Evolutionary conservation across 2,888 invertebrate species (phyloP), one percentile per base, ranked within the genome.

Genomic region (Euzophera pinguis): DNA sequence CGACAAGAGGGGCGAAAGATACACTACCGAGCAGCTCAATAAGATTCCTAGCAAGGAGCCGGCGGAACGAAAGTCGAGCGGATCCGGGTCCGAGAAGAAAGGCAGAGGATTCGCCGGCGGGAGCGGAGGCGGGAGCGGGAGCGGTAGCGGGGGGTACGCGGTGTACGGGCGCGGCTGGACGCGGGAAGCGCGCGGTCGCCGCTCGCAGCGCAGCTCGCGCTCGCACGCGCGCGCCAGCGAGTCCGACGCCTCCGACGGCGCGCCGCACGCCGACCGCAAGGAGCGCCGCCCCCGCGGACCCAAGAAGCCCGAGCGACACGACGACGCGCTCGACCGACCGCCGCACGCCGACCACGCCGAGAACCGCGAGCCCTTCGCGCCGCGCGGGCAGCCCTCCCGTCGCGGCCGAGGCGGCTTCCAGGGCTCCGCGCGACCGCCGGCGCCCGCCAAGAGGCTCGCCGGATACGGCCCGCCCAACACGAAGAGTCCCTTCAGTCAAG

Each of bases 341-440:
- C 58, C 63, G 41, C 60, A 65, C 27, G 52, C 64, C 9, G 86
- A 88, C 58, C 73, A 75, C 12, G 63, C 91, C 77, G 84, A 87
- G 72, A 89, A 87, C 59, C 86, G 93, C 53, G 95, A 95, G 69
- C 95, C 94, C 47, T 97, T 97, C 81, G 94, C 95, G 1, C 97
- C 97, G 0, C 92, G 96, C 16, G 97, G 97, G 0, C 97, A 97
- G 78, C 97, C 97, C 0, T 97, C 97, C 0, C 91, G 97, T 49
- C 93, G 97, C 54, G 97, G 97, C 4, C 91, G 97, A 56, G 96
- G 95, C 12, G 89, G 89, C 27, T 89, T 88, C 63, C 88, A 87
- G 60, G 89, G 89, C 16, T 69, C 83, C 1, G 61, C 78, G 1
- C 77, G 90, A n/a, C 88, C 86, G 7, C 87, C 87, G n/a, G 88